Conservation (phyloP, 92 coral and sea anemone genomes). For the Epizoanthus ramosus region DNA sequence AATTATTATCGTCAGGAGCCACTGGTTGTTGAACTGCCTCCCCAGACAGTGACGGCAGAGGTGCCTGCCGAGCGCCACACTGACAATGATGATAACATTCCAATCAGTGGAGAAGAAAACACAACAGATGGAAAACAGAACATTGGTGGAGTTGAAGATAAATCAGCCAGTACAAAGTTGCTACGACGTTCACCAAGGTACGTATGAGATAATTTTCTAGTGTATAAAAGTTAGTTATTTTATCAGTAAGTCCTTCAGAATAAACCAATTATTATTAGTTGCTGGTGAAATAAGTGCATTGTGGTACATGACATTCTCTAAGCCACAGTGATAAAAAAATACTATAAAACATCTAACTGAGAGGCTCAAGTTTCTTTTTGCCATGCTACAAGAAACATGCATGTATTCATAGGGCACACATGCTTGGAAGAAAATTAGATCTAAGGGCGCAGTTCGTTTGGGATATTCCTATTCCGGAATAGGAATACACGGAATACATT, state of each 20-base stretch:
- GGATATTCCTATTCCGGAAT: too few species aligned
- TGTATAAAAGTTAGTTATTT: too few species aligned
- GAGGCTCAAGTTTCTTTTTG: too few species aligned
- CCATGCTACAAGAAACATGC: too few species aligned
- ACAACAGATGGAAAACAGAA: not conserved
- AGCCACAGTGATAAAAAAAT: too few species aligned
- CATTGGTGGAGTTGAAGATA: not conserved
- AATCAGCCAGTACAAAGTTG: not conserved
- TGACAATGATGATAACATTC: not conserved
- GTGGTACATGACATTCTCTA: too few species aligned
- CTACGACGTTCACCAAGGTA: constrained; percentile 36
- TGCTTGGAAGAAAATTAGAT: too few species aligned
- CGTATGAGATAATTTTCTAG: not conserved
- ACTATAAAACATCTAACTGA: too few species aligned
- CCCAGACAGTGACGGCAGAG: not conserved
- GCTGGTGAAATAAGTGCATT: not conserved
- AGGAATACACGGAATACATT: too few species aligned
- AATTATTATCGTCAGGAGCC: not conserved
- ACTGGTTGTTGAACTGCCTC: constrained; percentile 1
- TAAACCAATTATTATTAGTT: not conserved
- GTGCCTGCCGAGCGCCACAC: not conserved
- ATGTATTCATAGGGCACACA: too few species aligned
- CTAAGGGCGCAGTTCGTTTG: too few species aligned
- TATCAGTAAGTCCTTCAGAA: not conserved
- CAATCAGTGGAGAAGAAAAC: not conserved